Evolutionary conservation across 2,797 vertebrate genomes (phyloP).

Genomic region (Bryconaethiops microstoma): DNA sequence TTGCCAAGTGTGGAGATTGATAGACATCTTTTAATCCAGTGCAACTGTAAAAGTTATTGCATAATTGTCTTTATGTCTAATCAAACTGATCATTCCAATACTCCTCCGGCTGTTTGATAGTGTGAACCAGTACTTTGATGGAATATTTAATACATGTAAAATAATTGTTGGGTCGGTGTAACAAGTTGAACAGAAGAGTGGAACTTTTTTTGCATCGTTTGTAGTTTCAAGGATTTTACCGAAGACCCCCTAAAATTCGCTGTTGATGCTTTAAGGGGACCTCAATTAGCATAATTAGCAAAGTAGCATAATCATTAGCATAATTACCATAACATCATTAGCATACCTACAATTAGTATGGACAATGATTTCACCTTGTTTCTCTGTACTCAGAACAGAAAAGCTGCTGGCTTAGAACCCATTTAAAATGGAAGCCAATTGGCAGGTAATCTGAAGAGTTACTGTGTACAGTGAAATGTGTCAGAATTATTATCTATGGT

Average conservation of each 20-base stretch:
- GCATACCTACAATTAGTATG: neutral
- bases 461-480: neutral
- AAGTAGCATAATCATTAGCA: too few species aligned
- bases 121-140: neutral
- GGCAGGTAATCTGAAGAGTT: neutral
- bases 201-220: too few species aligned
- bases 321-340: neutral
- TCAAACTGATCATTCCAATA: conserved; percentile 10
- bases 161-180: too few species aligned
- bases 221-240: neutral
- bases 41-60: neutral
- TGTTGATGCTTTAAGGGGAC: too few species aligned
- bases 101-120: neutral
- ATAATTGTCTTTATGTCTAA: conserved; percentile 5
- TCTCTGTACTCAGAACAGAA: neutral
- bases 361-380: neutral
- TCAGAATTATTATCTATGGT: neutral
- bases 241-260: too few species aligned
- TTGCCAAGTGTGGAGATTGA: conserved; percentile 2
- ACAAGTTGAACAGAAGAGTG: too few species aligned
- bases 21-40: conserved; percentile 32
- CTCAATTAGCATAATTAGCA: too few species aligned
- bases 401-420: neutral
- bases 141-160: neutral
- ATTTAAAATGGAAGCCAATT: too few species aligned